A percentile compares a stretch with the other conserved stretches of the same genome.
Evolutionary conservation across 2,797 vertebrate genomes (phyloP).

Genomic region (Saxicola maurus): DNA sequence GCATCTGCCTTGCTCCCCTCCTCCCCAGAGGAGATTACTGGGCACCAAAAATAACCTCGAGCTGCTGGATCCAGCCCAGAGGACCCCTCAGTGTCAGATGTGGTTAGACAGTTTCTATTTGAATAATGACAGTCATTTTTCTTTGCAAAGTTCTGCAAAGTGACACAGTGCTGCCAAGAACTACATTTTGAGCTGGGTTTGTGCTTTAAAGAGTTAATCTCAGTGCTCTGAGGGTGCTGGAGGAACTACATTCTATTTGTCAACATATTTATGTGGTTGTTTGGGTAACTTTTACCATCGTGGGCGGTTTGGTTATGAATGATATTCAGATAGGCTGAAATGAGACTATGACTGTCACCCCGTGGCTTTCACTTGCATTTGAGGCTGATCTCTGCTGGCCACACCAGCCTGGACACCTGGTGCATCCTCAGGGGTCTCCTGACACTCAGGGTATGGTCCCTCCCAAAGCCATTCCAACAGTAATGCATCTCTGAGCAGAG

Average conservation of each 20-base stretch:
- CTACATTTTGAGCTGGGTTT: not conserved
- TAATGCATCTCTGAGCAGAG: not conserved
- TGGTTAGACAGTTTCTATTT: constrained; percentile 8
- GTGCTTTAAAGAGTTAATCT: not conserved
- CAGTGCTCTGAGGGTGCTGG: not conserved
- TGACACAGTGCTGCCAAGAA: not conserved
- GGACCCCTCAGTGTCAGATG: not conserved
- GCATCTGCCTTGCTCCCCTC: not conserved
- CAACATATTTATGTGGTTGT: not conserved
- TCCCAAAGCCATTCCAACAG: not conserved
- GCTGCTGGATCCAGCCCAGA: not conserved
- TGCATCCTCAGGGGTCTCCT: not conserved
- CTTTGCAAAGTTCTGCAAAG: not conserved
- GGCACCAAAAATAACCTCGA: constrained; percentile 18
- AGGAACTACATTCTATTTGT: not conserved
- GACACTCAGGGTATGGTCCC: not conserved
- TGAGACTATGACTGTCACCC: not conserved
- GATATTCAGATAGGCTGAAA: not conserved
- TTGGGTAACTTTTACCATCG: not conserved
- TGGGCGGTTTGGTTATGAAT: constrained; percentile 5
- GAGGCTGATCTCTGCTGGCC: not conserved
- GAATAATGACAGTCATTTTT: not conserved
- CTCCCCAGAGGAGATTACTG: not conserved
- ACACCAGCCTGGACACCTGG: not conserved
- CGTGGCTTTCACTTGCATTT: not conserved